Percentiles rank a stretch among this genome's conserved stretches.
These are phyloP conservation scores for Apocheima hispidaria DNA, from an alignment of 2,888 invertebrate genomes.

Conservation along the genomic window DNA sequence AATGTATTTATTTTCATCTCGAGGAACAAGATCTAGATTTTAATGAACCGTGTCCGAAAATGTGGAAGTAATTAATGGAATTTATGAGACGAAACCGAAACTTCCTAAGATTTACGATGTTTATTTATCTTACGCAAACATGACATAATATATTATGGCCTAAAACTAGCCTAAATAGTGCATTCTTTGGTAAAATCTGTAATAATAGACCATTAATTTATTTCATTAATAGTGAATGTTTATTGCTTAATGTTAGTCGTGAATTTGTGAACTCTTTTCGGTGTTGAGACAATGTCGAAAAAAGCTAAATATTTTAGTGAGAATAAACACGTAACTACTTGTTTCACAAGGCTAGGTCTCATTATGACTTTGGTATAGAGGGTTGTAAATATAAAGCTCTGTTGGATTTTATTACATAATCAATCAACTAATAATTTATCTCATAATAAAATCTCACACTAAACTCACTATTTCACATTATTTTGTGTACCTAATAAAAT, in stretches of 20 bases:
- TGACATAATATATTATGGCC: slow-evolving; percentile 25
- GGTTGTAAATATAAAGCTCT: too few relatives aligned
- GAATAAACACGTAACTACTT: too few relatives aligned
- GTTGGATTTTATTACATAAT: too few relatives aligned
- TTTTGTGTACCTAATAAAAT: too few relatives aligned
- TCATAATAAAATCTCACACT: too few relatives aligned
- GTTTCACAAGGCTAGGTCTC: too few relatives aligned
- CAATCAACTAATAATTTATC: too few relatives aligned
- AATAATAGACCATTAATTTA: slow-evolving; percentile 18
- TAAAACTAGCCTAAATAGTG: slow-evolving; percentile 6
- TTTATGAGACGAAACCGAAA: slow-evolving; percentile 33
- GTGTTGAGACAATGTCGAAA: too few relatives aligned
- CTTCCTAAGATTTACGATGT: slow-evolving; percentile 22
- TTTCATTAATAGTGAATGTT: slow-evolving; percentile 9
- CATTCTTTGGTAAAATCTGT: slow-evolving; percentile 18
- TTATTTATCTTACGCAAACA: slow-evolving; percentile 24
- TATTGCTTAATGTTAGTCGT: slow-evolving; percentile 14
- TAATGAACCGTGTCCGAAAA: slow-evolving; percentile 10
- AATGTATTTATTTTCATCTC: neutral
- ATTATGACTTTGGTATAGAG: too few relatives aligned
- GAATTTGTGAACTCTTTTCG: neutral
- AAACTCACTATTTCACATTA: too few relatives aligned
- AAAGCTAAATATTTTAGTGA: too few relatives aligned
- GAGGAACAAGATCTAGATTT: slow-evolving; percentile 6
- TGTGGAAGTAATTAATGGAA: slow-evolving; percentile 14